Base-by-base conservation (phyloP, 2,797 vertebrate species). In the Takifugu ocellatus region DNA sequence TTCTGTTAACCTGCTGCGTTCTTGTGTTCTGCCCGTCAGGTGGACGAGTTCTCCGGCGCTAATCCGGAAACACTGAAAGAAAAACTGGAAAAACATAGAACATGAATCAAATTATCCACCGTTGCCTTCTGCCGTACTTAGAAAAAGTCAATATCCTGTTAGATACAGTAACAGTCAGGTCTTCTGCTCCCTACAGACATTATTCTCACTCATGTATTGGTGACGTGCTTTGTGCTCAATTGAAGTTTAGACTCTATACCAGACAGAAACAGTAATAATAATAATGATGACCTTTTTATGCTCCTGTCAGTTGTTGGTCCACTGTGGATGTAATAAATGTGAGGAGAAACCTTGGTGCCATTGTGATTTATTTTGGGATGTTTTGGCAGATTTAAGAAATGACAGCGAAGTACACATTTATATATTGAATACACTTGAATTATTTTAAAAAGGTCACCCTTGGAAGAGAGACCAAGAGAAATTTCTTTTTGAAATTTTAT, bases 41-140 rank as follows among this genome's bases (percentile, higher is more conserved):
- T 97, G 66, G 46, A 3, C 0, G 62, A 74, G 12, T 79, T 89
- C 58, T 92, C 93, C 24, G 96, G 96, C 6, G 91, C 94, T 33
- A 94, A 95, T 78, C 15, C 54, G 26, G 26, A 31, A 0, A 89
- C 75, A 25, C 88, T 99, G 77, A 59, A 68, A 48, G 57, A 87
- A 0, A 90, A 79, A 52, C 72, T 98, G 5, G 21, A 66, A 24
- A 10, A 3, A 16, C 0, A 0, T 58, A 52, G 49, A 67, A 51
- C 29, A 3, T 39, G 45, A n/a, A 39, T 33, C 31, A 33, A 33
- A 33, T 33, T 3, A 31, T 14, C 63, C 21, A 24, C 42, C 9
- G 16, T 25, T 27, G 5, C 5, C 29, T 6, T 33, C 25, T 47
- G 17, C n/a, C 43, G n/a, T 24, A 5, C 25, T 16, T 10, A 57